Base-by-base conservation (phyloP, 64 coral and sea anemone species). In the Hydrozoanthus tunicans region DNA sequence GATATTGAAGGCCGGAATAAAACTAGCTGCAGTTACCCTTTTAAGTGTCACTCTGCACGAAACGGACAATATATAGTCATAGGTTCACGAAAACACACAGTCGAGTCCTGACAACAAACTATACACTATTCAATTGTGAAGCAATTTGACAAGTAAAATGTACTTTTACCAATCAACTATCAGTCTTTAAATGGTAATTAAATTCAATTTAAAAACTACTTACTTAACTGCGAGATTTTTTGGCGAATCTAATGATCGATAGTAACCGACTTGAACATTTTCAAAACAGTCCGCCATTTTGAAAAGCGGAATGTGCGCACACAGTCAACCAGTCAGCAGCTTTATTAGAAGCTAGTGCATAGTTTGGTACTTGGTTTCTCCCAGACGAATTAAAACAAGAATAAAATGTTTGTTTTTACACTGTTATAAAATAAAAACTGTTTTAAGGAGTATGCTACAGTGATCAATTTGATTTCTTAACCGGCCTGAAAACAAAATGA, bases 261-360 rank as follows among this genome's bases (percentile, higher is more conserved):
- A 99, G 77, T 94, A 81, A 26, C 97, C 97, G 66, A 99, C 94
- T 89, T 89, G 90, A 24, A 96, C 74, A 96, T 99, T 93, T 92
- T 99, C 94, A 70, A 99, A 75, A 80, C 91, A 91, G 73, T 99
- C 97, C 94, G 97, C 97, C 97, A 99, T 99, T 82, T 94, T 94
- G 90, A 11, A 85, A 86, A 56, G 53, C 43, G 9, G 65, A 86
- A 61, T 58, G 13, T 59, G 24, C 13, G 52, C 9, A 53, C 61
- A 15, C 60, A 67, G 54, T 23, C 54, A 83, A 77, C 23, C 7
- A 10, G 56, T 74, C 68, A 88, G 84, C 84, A 69, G 84, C 13
- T 58, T 88, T 11, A 52, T 57, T 79, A 27, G 5, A 32, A 1
- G 7, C 20, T 20, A 20, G 14, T 8, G 13, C 4, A 52, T 13